phyloP scores from a whole-genome alignment of 2,797 vertebrate genomes.

The Gila robusta region DNA sequence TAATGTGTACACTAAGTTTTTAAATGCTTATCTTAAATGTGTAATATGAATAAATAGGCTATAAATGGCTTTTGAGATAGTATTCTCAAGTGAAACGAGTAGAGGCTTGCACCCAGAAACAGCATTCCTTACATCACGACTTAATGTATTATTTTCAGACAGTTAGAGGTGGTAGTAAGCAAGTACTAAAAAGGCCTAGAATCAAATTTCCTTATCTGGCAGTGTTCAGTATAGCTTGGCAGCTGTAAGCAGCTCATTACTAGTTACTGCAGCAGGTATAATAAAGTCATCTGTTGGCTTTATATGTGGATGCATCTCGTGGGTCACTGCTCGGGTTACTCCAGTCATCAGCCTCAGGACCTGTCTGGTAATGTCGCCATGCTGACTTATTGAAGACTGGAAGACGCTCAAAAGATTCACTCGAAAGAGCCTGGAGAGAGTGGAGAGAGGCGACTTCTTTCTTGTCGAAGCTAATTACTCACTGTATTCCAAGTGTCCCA shows the following conservation, averaged over 20 bases:
- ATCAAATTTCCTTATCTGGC: neutral
- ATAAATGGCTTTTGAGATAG: neutral
- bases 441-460: neutral
- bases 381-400: slow-evolving; percentile 91
- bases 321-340: slow-evolving; percentile 91
- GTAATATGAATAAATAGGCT: neutral
- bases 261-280: neutral
- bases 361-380: slow-evolving; percentile 89
- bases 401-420: slow-evolving; percentile 90
- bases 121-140: neutral
- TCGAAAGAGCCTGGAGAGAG: slow-evolving; percentile 83
- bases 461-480: neutral
- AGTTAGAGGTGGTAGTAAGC: neutral
- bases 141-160: neutral
- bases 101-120: neutral
- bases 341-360: slow-evolving; percentile 90
- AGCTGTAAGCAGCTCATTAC: neutral
- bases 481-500: neutral
- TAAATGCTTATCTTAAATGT: neutral
- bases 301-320: slow-evolving; percentile 87
- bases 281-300: slow-evolving; percentile 74
- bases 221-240: neutral
- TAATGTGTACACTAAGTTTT: neutral
- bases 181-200: neutral
- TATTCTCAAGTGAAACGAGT: neutral